These are phyloP conservation scores for Catocala sponsa DNA, from an alignment of 2,888 invertebrate species.

Conservation along the genomic window DNA sequence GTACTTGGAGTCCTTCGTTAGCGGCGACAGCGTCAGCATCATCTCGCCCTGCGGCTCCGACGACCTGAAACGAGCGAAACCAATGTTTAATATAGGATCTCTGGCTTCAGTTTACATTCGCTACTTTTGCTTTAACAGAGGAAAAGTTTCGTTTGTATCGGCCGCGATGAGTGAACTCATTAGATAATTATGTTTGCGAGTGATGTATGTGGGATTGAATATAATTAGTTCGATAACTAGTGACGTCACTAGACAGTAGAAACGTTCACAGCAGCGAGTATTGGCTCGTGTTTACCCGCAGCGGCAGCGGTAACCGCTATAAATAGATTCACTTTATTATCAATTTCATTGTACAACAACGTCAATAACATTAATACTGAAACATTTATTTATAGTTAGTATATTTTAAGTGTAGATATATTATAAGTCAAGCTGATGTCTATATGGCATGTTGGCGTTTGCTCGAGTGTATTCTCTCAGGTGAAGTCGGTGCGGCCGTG, in stretches of 20 bases:
- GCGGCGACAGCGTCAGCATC: slow-evolving; percentile 68
- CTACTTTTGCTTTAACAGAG: background rate
- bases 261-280: slow-evolving; percentile 25
- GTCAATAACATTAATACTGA: slow-evolving; percentile 24
- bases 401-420: slow-evolving; percentile 7
- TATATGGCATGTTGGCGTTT: too few relatives aligned
- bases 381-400: slow-evolving; percentile 7
- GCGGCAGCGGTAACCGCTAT: slow-evolving; percentile 20
- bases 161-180: slow-evolving; percentile 26
- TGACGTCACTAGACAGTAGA: slow-evolving; percentile 25
- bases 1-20: slow-evolving; percentile 77
- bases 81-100: slow-evolving; percentile 13
- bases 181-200: slow-evolving; percentile 38
- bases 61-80: slow-evolving; percentile 71
- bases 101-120: too few relatives aligned
- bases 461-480: too few relatives aligned
- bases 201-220: slow-evolving; percentile 29
- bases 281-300: slow-evolving; percentile 18
- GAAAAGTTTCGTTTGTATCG: slow-evolving; percentile 19
- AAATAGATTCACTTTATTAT: slow-evolving; percentile 28
- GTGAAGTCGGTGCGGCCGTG: too few relatives aligned
- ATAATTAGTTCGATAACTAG: slow-evolving; percentile 27
- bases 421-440: background rate
- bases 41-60: slow-evolving; percentile 66
- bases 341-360: slow-evolving; percentile 20